These are phyloP conservation scores for Oxycera nigricornis DNA, from an alignment of 2,888 invertebrate species.

Conservation along the genomic window DNA sequence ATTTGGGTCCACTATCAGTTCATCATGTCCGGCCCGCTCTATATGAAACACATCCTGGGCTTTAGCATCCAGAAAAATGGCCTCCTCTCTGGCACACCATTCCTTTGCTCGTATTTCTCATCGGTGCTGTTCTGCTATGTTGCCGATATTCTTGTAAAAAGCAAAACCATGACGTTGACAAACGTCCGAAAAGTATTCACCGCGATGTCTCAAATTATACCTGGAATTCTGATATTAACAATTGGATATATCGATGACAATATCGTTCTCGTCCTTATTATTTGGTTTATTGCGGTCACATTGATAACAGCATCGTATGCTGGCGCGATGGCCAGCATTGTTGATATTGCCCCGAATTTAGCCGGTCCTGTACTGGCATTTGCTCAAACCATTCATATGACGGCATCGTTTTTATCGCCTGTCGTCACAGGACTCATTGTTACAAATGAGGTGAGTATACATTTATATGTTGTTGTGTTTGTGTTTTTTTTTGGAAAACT, in stretches of 20 bases:
- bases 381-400: conserved; percentile 80
- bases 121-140: conserved; percentile 74
- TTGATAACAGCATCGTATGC: conserved; percentile 76
- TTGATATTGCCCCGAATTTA: conserved; percentile 80
- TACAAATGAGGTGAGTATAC: conserved; percentile 65
- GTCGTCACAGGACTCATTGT: conserved; percentile 69
- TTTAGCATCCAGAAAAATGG: conserved; percentile 76
- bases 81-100: conserved; percentile 71
- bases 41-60: conserved; percentile 73
- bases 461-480: too few species aligned
- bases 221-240: conserved; percentile 69
- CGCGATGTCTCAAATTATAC: conserved; percentile 72
- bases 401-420: conserved; percentile 74
- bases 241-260: conserved; percentile 72
- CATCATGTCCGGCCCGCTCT: conserved; percentile 74
- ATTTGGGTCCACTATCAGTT: conserved; percentile 79
- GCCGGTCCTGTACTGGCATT: conserved; percentile 77
- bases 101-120: conserved; percentile 73
- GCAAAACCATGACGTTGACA: conserved; percentile 67
- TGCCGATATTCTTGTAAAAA: conserved; percentile 69
- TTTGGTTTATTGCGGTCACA: conserved; percentile 75
- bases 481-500: too few species aligned
- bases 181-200: conserved; percentile 74
- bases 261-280: conserved; percentile 65
- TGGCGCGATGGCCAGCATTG: conserved; percentile 78